Evolutionary conservation across 2,797 vertebrate genomes (phyloP).

Genomic region (Sarcoramphus papa): DNA sequence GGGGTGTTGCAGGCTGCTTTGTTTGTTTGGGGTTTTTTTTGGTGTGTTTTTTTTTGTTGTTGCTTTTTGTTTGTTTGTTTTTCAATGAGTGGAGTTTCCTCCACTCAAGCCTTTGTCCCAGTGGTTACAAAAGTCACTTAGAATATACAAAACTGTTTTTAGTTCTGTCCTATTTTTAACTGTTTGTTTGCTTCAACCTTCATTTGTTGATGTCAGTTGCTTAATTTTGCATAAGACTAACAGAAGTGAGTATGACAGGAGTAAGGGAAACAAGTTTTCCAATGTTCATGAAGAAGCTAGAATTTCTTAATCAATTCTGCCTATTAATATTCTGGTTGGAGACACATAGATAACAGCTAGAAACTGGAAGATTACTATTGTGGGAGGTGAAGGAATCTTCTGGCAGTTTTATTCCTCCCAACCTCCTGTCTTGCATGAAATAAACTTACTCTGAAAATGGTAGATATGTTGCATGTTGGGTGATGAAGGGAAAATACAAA

Average conservation of each 20-base stretch:
- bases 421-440: background rate
- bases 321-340: background rate
- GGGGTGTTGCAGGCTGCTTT: fast-evolving
- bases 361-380: background rate
- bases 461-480: background rate
- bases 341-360: background rate
- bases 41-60: background rate
- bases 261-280: background rate
- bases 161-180: background rate
- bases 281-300: background rate
- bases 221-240: background rate
- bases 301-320: background rate
- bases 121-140: background rate
- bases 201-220: background rate
- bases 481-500: background rate
- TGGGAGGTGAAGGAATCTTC: background rate
- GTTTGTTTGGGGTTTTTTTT: background rate
- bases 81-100: background rate
- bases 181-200: background rate
- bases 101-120: background rate
- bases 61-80: background rate
- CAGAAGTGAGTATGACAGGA: background rate
- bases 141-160: background rate
- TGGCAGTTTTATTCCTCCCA: background rate
- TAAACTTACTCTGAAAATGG: background rate